phyloP scores from a whole-genome alignment of 2,888 invertebrate genomes.

The Drosophila gaucha region DNA sequence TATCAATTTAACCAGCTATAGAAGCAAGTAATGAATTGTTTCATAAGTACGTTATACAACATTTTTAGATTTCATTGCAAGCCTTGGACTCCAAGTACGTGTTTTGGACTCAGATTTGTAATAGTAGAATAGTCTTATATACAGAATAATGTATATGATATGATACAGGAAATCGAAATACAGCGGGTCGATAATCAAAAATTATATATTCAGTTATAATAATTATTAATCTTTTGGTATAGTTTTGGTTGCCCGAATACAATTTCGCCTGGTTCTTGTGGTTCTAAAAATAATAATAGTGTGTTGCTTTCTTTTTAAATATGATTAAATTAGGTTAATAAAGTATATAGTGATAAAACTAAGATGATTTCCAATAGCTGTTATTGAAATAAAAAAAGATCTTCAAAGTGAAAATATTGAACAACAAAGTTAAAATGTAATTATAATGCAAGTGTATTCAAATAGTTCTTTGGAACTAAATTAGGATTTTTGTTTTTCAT shows the following conservation, averaged over 20 bases:
- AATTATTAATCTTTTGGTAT: slow-evolving; percentile 17
- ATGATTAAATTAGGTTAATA: not conserved
- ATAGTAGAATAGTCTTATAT: not conserved
- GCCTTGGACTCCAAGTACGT: not conserved
- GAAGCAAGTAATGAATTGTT: not conserved
- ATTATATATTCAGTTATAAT: slow-evolving; percentile 1
- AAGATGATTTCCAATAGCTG: too few relatives aligned
- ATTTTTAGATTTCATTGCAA: not conserved
- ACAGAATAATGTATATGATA: not conserved
- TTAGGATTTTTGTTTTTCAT: too few relatives aligned
- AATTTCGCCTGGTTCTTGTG: not conserved
- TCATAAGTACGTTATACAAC: slow-evolving; percentile 4
- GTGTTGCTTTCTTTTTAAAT: not conserved
- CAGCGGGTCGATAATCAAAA: too few relatives aligned
- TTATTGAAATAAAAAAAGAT: too few relatives aligned
- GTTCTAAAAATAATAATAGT: not conserved
- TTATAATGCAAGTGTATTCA: too few relatives aligned
- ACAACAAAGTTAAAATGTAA: too few relatives aligned
- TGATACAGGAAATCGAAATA: not conserved
- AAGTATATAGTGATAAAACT: slow-evolving; percentile 1
- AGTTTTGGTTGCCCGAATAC: slow-evolving; percentile 5
- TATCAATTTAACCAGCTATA: not conserved
- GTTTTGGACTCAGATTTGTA: too few relatives aligned
- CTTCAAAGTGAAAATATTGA: too few relatives aligned
- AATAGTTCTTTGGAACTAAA: too few relatives aligned